A percentile compares a stretch with the other conserved stretches of the same genome.
phyloP scores from a whole-genome alignment of 2,797 vertebrate species.

The Tangara arthus region DNA sequence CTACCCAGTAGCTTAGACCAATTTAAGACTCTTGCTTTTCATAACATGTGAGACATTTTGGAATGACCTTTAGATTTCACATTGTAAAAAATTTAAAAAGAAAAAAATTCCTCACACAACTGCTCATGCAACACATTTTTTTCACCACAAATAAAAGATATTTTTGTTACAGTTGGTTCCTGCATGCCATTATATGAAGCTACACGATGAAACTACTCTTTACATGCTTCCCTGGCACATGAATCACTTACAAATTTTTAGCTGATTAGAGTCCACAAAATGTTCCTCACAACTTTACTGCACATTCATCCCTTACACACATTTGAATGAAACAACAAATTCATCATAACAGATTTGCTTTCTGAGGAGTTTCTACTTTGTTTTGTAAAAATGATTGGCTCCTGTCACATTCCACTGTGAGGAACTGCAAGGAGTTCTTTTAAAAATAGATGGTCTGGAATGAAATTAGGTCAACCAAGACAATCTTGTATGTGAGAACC shows the following conservation, averaged over 20 bases:
- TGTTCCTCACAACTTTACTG: neutral
- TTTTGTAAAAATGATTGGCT: neutral
- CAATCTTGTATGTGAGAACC: neutral
- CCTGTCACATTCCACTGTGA: neutral
- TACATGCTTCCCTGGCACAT: neutral
- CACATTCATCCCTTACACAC: neutral
- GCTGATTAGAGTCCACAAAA: neutral
- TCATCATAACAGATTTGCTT: neutral
- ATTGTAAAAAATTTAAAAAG: neutral
- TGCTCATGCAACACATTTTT: neutral
- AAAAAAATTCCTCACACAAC: neutral
- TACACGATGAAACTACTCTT: neutral
- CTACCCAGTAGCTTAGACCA: neutral
- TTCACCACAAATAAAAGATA: neutral
- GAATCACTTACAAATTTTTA: neutral
- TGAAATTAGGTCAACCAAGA: accelerated
- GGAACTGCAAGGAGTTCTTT: neutral
- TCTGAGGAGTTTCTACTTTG: neutral
- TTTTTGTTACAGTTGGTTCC: neutral
- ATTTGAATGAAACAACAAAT: neutral
- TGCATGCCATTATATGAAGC: neutral
- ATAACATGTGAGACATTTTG: neutral
- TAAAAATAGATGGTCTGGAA: neutral
- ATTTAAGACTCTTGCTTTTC: neutral
- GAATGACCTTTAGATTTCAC: neutral